Base-by-base conservation (phyloP, 2,797 vertebrate genomes). In the Neopelma chrysocephalum region DNA sequence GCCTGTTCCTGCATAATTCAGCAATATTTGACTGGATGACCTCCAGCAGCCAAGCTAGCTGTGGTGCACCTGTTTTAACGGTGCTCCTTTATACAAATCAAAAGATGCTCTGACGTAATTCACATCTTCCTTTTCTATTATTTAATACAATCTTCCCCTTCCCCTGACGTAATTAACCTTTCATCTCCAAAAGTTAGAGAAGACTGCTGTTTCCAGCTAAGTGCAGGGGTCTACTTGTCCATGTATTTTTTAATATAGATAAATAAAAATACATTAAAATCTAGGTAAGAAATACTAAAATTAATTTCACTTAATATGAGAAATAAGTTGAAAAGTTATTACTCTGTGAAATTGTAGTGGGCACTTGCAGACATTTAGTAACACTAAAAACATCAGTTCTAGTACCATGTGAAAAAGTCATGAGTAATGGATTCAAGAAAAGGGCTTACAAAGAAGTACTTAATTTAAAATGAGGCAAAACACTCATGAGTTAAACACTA, bases 401-500 rank as follows among this genome's bases (percentile, higher is more conserved):
- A 64, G 9, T 77, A 34, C 25, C 7, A 87, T 82, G 31, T 68
- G 7, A 84, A 87, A 93, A 90, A 68, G 45, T 65, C 23, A 38
- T 12, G 12, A 34, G 29, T 82, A 91, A 82, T 42, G 16, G 47
- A 58, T 87, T 91, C 86, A 91, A 72, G 51, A 45, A 81, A 79
- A 76, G 21, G 9, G 27, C 38, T 94, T 93, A 92, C 29, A 84
- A 94, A 91, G 20, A 94, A 75, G 45, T 50, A 42, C 75, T 96
- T 97, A 89, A 96, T 97, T 94, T 92, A 71, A 92, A 95, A 78
- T 73, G 94, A 94, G 94, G 60, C 48, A 95, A 96, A 97, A 96
- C 77, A 95, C 62, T 95, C 95, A 75, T 80, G 77, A 95, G 77
- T 97, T 95, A 96, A 97, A 86, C 90, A 96, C 12, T 90, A 91